Evolutionary conservation across 30 jellyfish, hydroid and myxozoan species (phyloP).

Genomic region (Haliclystus octoradiatus): DNA sequence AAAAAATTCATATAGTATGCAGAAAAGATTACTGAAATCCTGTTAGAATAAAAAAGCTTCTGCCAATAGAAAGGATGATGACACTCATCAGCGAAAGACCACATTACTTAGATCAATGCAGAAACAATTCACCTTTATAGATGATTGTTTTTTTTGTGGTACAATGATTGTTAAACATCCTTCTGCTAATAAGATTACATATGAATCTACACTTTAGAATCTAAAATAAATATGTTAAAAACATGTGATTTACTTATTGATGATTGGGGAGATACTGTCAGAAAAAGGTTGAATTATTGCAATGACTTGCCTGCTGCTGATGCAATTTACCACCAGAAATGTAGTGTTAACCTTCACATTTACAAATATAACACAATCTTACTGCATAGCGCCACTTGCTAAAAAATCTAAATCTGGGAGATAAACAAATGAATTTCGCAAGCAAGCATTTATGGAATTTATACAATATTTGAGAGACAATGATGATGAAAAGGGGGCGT

Average conservation of each 20-base stretch:
- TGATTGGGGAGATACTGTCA: slow-evolving; percentile 11
- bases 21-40: slow-evolving; percentile 7
- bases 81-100: not conserved
- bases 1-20: slow-evolving; percentile 4
- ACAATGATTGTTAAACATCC: too few relatives aligned
- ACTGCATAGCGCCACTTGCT: slow-evolving; percentile 1
- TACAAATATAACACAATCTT: slow-evolving; percentile 1
- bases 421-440: not conserved
- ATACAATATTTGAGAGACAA: not conserved
- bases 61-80: not conserved
- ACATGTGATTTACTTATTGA: not conserved
- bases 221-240: too few relatives aligned
- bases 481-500: too few relatives aligned
- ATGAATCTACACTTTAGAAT: not conserved
- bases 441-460: slow-evolving; percentile 4
- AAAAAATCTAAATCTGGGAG: slow-evolving; percentile 2
- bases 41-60: not conserved
- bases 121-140: slow-evolving; percentile 1
- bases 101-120: not conserved
- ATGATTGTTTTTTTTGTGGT: slow-evolving; percentile 11
- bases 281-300: not conserved
- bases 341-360: slow-evolving; percentile 9
- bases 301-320: slow-evolving; percentile 27
- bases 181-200: not conserved
- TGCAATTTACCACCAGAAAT: slow-evolving; percentile 17